These are phyloP conservation scores for Oscheius sp. DNA, from an alignment of 2,888 invertebrate species.

Conservation along the genomic window DNA sequence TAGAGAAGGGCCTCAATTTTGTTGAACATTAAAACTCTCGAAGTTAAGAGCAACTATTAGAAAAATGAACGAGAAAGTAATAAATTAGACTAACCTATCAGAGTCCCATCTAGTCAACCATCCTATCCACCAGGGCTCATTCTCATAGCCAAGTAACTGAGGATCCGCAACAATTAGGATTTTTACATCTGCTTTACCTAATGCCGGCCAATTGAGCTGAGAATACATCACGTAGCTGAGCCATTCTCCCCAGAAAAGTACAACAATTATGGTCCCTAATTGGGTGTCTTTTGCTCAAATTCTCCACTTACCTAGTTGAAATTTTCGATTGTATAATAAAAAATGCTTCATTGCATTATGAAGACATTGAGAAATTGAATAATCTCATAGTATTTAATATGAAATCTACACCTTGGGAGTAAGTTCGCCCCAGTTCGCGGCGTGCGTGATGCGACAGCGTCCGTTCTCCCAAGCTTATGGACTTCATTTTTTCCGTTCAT, in stretches of 20 bases:
- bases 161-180: slow-evolving; percentile 81
- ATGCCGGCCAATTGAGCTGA: slow-evolving; percentile 1
- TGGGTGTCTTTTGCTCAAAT: not conserved
- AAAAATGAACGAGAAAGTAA: too few relatives aligned
- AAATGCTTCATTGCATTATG: not conserved
- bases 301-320: not conserved
- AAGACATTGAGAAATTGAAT: not conserved
- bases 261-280: not conserved
- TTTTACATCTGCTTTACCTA: not conserved
- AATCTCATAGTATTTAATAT: too few relatives aligned
- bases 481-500: too few relatives aligned
- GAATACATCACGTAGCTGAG: slow-evolving; percentile 34
- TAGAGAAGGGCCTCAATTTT: too few relatives aligned
- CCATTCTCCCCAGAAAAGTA: slow-evolving; percentile 43
- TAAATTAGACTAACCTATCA: slow-evolving; percentile 78
- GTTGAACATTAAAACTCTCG: too few relatives aligned
- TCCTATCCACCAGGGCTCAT: slow-evolving; percentile 79
- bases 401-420: too few relatives aligned
- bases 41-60: too few relatives aligned
- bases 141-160: slow-evolving; percentile 85
- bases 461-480: too few relatives aligned
- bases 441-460: too few relatives aligned
- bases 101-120: slow-evolving; percentile 84
- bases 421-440: too few relatives aligned
- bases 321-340: not conserved